Conservation (phyloP, 2,113 vertebrate species). For the Micronycteris hirsuta region DNA sequence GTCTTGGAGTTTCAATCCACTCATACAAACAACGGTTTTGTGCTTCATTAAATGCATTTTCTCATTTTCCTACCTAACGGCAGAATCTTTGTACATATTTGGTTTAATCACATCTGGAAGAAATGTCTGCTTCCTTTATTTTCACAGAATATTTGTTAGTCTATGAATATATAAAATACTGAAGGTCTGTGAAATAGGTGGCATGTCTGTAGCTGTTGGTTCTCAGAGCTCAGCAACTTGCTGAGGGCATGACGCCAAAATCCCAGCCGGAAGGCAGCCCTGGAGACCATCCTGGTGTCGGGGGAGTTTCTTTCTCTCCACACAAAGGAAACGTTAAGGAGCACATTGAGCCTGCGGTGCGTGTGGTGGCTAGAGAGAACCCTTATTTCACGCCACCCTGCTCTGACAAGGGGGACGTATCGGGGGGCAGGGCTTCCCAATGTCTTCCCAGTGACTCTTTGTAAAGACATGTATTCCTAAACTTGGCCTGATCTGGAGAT, state of each 20-base stretch:
- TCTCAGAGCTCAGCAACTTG: background rate
- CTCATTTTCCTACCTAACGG: background rate
- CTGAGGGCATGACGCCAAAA: background rate
- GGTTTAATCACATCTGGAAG: background rate
- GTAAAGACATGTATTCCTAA: background rate
- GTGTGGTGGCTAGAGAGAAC: background rate
- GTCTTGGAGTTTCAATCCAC: background rate
- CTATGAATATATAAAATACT: background rate
- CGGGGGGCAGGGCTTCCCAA: background rate
- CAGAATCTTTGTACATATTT: background rate
- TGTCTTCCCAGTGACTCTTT: background rate
- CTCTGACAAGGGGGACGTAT: background rate
- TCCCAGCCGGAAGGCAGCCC: background rate
- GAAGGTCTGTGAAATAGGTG: background rate
- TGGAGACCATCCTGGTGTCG: rapidly evolving
- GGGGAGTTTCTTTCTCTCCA: background rate
- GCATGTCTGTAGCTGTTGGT: background rate
- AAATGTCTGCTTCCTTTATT: background rate
- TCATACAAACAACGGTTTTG: rapidly evolving
- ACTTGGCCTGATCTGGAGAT: background rate
- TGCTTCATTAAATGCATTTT: background rate
- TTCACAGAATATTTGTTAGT: background rate
- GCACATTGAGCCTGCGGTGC: rapidly evolving
- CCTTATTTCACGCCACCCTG: rapidly evolving
- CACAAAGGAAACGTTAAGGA: rapidly evolving